Evolutionary conservation across 2,888 invertebrate genomes (phyloP).

Genomic region (Campoletis raptor): DNA sequence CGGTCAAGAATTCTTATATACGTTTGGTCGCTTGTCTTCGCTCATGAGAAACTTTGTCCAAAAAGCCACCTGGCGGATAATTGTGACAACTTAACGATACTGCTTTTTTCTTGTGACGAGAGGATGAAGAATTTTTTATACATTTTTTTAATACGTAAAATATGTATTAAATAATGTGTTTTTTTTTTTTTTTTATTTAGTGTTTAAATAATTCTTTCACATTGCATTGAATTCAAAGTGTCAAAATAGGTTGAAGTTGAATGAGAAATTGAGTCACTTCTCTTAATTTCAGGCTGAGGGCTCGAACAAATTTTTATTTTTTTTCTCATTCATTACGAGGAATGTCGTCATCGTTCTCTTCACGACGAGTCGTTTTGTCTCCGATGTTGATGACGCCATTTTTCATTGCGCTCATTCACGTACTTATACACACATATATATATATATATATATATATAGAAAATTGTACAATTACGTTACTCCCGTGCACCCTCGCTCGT

Average conservation of each 20-base stretch:
- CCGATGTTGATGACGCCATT: conserved; percentile 58
- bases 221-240: neutral
- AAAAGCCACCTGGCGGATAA: neutral
- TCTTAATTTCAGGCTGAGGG: neutral
- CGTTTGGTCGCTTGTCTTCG: neutral
- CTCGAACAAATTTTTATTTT: conserved; percentile 27
- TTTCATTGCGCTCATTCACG: conserved; percentile 60
- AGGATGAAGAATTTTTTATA: neutral
- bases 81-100: neutral
- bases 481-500: conserved; percentile 37
- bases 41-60: neutral
- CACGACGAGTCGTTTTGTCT: conserved; percentile 51
- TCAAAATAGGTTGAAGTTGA: neutral
- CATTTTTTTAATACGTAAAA: neutral
- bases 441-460: neutral
- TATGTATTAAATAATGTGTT: neutral
- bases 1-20: neutral
- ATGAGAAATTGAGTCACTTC: conserved; percentile 33
- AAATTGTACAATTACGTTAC: conserved; percentile 37
- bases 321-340: conserved; percentile 40
- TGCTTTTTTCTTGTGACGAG: neutral
- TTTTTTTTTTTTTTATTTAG: neutral
- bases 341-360: conserved; percentile 33
- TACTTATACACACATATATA: neutral
- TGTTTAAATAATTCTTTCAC: neutral